These are phyloP conservation scores for Cerastoderma edule DNA, from an alignment of 2,888 invertebrate genomes.

Conservation along the genomic window DNA sequence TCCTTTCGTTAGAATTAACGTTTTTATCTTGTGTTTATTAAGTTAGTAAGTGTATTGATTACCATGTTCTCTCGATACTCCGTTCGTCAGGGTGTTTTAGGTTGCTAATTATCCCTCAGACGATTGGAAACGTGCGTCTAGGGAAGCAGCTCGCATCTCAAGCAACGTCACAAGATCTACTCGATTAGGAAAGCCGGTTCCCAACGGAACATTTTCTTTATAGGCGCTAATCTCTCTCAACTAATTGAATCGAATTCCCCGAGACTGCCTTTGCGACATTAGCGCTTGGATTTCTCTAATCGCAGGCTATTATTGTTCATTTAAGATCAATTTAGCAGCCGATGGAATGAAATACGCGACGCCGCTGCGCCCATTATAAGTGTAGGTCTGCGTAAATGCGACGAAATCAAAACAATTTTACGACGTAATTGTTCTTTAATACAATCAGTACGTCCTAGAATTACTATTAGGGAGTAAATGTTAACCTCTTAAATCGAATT, in stretches of 20 bases:
- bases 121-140: constrained; percentile 7
- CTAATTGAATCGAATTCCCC: constrained; percentile 21
- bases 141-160: constrained; percentile 9
- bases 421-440: constrained; percentile 36
- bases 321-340: constrained; percentile 45
- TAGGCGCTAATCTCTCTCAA: not conserved
- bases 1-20: not conserved
- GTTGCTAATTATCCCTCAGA: constrained; percentile 21
- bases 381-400: constrained; percentile 32
- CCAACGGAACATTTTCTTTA: not conserved
- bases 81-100: constrained; percentile 10
- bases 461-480: constrained; percentile 17
- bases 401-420: constrained; percentile 37
- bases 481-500: constrained; percentile 11
- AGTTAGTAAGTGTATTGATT: not conserved
- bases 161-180: constrained; percentile 16
- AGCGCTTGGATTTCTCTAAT: constrained; percentile 24
- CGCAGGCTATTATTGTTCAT: constrained; percentile 34
- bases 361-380: constrained; percentile 27
- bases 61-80: not conserved
- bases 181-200: constrained; percentile 13
- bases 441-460: constrained; percentile 2
- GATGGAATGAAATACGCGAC: constrained; percentile 6
- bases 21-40: not conserved
- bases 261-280: constrained; percentile 5